Evolutionary conservation across 2,797 vertebrate species (phyloP).

Genomic region (Platalea minor): DNA sequence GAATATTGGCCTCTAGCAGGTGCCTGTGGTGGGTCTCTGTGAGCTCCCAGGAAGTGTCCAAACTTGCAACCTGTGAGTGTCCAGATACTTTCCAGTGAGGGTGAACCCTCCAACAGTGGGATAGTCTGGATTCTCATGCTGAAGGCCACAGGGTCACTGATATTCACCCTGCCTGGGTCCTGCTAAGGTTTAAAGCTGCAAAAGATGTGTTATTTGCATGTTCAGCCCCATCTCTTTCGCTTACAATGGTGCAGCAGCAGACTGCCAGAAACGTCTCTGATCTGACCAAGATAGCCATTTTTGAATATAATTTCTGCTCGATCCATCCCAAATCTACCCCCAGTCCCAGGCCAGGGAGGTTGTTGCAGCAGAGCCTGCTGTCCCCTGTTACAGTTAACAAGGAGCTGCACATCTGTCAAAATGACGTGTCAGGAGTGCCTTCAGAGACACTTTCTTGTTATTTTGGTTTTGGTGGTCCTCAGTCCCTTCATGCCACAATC

Average conservation of each 20-base stretch:
- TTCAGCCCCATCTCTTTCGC: background rate
- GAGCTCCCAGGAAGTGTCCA: background rate
- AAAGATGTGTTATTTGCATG: background rate
- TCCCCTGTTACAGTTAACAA: background rate
- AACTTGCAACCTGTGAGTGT: background rate
- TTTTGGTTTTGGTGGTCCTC: conserved; percentile 11
- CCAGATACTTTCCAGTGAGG: background rate
- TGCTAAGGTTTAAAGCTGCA: background rate
- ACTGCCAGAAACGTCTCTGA: background rate
- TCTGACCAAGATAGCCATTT: background rate
- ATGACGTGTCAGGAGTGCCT: background rate
- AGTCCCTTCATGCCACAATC: background rate
- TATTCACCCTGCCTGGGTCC: accelerated
- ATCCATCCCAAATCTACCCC: background rate
- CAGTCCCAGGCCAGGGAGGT: background rate
- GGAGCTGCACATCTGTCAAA: background rate
- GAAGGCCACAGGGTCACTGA: background rate
- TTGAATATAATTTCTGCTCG: background rate
- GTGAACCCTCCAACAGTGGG: accelerated
- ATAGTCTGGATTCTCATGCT: background rate
- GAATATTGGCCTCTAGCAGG: background rate
- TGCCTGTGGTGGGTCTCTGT: background rate
- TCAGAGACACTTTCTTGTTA: background rate
- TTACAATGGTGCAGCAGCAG: accelerated
- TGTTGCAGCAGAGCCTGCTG: background rate